Evolutionary conservation across 2,113 vertebrate species (phyloP).

Genomic region (Megaleporinus macrocephalus): DNA sequence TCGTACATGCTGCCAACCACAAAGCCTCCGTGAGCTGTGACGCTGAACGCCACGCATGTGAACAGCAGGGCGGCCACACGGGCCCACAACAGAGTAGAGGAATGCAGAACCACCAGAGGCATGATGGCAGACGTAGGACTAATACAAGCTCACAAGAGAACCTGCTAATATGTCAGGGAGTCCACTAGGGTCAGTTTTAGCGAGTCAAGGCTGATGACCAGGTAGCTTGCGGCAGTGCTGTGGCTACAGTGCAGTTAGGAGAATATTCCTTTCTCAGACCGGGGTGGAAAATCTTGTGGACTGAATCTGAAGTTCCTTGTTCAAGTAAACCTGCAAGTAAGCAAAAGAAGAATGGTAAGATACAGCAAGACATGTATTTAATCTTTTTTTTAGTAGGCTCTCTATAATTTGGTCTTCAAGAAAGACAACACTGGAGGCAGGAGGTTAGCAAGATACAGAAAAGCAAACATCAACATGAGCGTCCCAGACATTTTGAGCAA

Average conservation of each 20-base stretch:
- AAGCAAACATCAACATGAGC: too few species aligned
- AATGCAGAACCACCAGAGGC: slow-evolving; percentile 24
- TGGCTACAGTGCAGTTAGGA: background rate
- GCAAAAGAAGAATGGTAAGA: background rate
- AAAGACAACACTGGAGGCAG: too few species aligned
- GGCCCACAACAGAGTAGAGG: slow-evolving; percentile 30
- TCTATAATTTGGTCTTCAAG: too few species aligned
- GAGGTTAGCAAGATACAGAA: too few species aligned
- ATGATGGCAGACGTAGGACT: slow-evolving; percentile 7
- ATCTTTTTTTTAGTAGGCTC: too few species aligned
- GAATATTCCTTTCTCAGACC: background rate
- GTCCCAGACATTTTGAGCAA: too few species aligned
- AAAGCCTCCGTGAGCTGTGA: slow-evolving; percentile 62
- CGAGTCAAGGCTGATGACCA: background rate
- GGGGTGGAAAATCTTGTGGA: background rate
- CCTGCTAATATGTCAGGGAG: background rate
- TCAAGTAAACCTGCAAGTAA: slow-evolving; percentile 14
- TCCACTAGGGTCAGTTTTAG: background rate
- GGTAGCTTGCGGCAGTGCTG: background rate
- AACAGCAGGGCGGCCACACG: slow-evolving; percentile 46
- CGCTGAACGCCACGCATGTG: slow-evolving; percentile 67
- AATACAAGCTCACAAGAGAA: background rate
- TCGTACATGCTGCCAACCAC: slow-evolving; percentile 35
- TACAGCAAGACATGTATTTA: background rate
- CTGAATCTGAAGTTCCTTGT: background rate